Evolutionary conservation across 1,140 invertebrate species (phyloP), one percentile per base, ranked within the genome.

Genomic region (Coptotermes formosanus): DNA sequence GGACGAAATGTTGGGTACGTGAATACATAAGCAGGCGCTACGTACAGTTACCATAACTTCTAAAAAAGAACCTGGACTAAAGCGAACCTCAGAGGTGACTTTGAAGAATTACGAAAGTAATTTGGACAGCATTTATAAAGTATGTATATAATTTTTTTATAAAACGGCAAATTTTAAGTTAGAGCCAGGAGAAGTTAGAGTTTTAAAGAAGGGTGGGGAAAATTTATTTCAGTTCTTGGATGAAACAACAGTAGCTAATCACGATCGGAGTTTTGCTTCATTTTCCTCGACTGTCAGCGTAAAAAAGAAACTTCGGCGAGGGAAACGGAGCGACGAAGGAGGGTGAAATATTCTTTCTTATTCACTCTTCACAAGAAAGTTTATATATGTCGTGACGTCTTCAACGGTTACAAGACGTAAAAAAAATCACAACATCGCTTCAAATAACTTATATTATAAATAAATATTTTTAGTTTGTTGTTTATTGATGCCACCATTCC

Each of bases 221-320:
- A 75, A 75, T 75, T 75, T 75, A 75, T 75, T 75, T 75, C 64
- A 30, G 4, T 75, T 75, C 64, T 75, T 75, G 64, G 64, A 75
- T 75, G 64, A 75, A 75, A 75, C 64, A 75, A 75, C 64, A 75
- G 64, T 75, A 75, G 64, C 64, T 75, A 75, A 75, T 75, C 64
- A 75, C 64, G n/a, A 75, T 75, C 64, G n/a, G n/a, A 75, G 25
- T n/a, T 2, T 25, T 8, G n/a, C 64, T 75, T 75, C 64, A 30
- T 75, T 75, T 75, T 75, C 64, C 64, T 30, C 30, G 64, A 75
- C 64, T 75, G 52, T 55, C 64, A 75, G 25, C n/a, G n/a, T 6
- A 75, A 75, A 30, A 55, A 75, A 30, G 16, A 75, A 75, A 30
- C 9, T 75, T 75, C 25, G n/a, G 64, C 8, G 25, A 75, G 64